Conservation (phyloP, 2,113 vertebrate species). For the Pholis gunnellus region DNA sequence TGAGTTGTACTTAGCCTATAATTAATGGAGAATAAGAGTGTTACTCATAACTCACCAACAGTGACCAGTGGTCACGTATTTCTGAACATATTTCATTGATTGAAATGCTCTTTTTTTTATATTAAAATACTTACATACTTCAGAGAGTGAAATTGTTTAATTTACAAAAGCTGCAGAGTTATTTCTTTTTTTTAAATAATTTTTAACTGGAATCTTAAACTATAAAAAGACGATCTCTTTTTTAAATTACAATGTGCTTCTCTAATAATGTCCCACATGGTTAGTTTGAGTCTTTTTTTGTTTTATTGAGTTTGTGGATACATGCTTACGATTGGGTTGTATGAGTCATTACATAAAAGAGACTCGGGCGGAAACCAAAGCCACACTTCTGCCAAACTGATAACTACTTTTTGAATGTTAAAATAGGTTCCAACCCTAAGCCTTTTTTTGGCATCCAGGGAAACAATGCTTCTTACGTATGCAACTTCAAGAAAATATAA, state of each 20-base stretch:
- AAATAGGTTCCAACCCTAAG: neutral
- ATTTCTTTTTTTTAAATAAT: neutral
- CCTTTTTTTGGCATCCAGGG: neutral
- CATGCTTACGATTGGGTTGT: neutral
- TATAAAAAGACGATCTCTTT: neutral
- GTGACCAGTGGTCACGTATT: neutral
- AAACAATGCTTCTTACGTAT: neutral
- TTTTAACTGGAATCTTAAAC: constrained; percentile 7
- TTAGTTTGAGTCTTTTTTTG: neutral
- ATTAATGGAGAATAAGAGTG: neutral
- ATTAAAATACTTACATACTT: neutral
- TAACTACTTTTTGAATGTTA: neutral
- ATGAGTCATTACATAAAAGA: constrained; percentile 6
- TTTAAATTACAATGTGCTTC: neutral
- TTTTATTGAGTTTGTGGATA: neutral
- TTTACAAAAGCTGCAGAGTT: constrained; percentile 14
- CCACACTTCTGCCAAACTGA: neutral
- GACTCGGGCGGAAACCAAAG: neutral
- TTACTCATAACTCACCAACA: neutral
- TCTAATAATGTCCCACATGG: constrained; percentile 4
- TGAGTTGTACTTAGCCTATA: neutral
- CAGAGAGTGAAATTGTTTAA: neutral
- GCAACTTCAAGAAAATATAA: neutral
- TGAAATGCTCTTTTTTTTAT: neutral
- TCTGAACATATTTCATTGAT: neutral